Percentiles rank a stretch among this genome's conserved stretches.
phyloP scores from a whole-genome alignment of 1,140 invertebrate genomes.

The Conopomorpha cramerella region DNA sequence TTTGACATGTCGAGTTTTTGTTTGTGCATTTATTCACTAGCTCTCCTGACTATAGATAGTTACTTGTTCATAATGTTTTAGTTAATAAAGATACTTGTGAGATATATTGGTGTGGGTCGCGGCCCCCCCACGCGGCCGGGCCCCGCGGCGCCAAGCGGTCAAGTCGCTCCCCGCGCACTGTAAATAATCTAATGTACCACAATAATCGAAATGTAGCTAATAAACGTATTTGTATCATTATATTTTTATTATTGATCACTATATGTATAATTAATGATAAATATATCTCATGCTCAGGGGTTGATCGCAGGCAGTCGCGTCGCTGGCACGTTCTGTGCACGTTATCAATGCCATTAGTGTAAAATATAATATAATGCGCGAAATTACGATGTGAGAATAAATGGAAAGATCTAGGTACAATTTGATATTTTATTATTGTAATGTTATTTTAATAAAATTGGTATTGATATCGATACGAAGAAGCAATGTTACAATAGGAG shows the following conservation, averaged over 20 bases:
- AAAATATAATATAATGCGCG: constrained; percentile 41
- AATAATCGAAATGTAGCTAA: constrained; percentile 57
- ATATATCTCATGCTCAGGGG: constrained; percentile 31
- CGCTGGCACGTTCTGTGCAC: constrained; percentile 5
- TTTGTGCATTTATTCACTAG: constrained; percentile 41
- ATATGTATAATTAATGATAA: constrained; percentile 51
- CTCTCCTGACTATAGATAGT: constrained; percentile 37
- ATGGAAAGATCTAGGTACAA: constrained; percentile 58
- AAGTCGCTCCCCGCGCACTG: constrained; percentile 33
- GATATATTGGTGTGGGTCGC: constrained; percentile 11
- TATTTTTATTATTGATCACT: constrained; percentile 60
- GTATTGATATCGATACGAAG: constrained; percentile 54
- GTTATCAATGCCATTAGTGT: constrained; percentile 22
- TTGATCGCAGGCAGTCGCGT: constrained; percentile 13
- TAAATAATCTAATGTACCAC: constrained; percentile 58
- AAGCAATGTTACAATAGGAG: constrained; percentile 46
- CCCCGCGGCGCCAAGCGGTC: constrained; percentile 10
- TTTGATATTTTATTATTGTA: constrained; percentile 59
- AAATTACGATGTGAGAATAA: constrained; percentile 53
- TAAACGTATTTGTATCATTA: constrained; percentile 60
- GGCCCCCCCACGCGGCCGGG: constrained; percentile 4
- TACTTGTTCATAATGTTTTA: constrained; percentile 31
- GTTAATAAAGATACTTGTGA: constrained; percentile 48
- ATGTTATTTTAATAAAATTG: constrained; percentile 59
- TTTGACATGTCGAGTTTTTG: constrained; percentile 40